Evolutionary conservation across 2,113 vertebrate species (phyloP).

Genomic region (Poeciliopsis turrubarensis): DNA sequence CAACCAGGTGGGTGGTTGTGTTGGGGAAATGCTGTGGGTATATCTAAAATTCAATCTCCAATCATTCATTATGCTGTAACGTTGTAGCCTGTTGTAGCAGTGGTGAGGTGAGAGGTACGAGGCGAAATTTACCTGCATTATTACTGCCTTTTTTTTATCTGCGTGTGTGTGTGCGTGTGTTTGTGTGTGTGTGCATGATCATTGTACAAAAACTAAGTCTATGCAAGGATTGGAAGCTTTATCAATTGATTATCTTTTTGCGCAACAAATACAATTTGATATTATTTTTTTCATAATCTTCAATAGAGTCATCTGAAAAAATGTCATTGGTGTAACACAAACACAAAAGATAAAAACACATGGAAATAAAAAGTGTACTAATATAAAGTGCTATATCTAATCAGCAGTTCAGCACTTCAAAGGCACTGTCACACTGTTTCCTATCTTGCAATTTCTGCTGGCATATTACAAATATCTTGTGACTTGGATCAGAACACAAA

Average conservation of each 20-base stretch:
- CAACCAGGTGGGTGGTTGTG: slow-evolving; percentile 1
- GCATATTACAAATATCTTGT: too few species aligned
- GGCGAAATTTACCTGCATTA: slow-evolving; percentile 9
- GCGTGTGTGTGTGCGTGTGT: too few species aligned
- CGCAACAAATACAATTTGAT: background rate
- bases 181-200: background rate
- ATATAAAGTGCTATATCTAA: too few species aligned
- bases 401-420: too few species aligned
- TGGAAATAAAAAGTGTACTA: background rate
- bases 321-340: background rate
- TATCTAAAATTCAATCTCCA: slow-evolving; percentile 52
- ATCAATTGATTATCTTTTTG: background rate
- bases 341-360: background rate
- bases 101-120: slow-evolving; percentile 29
- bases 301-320: background rate
- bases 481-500: too few species aligned
- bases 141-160: slow-evolving; percentile 4
- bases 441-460: too few species aligned
- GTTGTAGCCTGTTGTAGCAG: slow-evolving; percentile 34
- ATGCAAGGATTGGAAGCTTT: background rate
- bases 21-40: slow-evolving; percentile 14
- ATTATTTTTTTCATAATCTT: background rate
- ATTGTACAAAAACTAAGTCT: slow-evolving; percentile 8
- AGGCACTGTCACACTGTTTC: too few species aligned
- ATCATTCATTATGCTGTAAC: slow-evolving; percentile 51